Conservation (phyloP, 2,888 invertebrate genomes). For the Drosophila rellima region DNA sequence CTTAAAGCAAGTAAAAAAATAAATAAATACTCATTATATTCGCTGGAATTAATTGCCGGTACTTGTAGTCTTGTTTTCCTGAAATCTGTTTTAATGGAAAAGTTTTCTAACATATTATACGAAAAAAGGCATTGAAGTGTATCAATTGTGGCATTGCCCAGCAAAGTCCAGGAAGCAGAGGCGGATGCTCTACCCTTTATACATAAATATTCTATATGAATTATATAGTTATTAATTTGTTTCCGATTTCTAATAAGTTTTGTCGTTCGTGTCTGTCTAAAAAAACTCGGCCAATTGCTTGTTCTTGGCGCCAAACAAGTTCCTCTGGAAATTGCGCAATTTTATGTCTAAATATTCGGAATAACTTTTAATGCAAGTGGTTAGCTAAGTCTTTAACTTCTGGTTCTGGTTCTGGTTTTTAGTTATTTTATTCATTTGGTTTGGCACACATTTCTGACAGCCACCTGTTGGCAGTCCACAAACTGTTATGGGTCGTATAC, state of each 20-base stretch:
- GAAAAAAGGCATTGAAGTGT: constrained; percentile 14
- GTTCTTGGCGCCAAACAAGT: constrained; percentile 41
- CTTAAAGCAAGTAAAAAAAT: constrained; percentile 5
- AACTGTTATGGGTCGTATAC: constrained; percentile 57
- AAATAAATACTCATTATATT: constrained; percentile 45
- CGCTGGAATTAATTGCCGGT: constrained; percentile 32
- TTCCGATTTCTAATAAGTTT: constrained; percentile 12
- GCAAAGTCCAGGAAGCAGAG: constrained; percentile 10
- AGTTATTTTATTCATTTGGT: constrained; percentile 33
- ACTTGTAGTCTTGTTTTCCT: constrained; percentile 22
- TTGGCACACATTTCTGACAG: constrained; percentile 68
- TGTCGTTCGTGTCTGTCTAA: not conserved
- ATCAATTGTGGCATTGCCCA: constrained; percentile 17
- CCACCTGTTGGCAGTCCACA: constrained; percentile 4
- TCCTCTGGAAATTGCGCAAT: constrained; percentile 35
- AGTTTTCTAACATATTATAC: not conserved
- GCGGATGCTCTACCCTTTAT: constrained; percentile 12
- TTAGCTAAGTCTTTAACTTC: constrained; percentile 12
- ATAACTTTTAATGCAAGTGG: constrained; percentile 22
- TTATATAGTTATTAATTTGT: constrained; percentile 1
- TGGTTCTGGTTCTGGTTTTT: constrained; percentile 21
- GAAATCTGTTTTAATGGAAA: constrained; percentile 3
- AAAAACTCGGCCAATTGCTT: constrained; percentile 33
- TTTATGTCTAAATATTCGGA: constrained; percentile 11
- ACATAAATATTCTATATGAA: not conserved